A percentile compares a stretch with the other conserved stretches of the same genome.
Conservation (phyloP, 2,888 invertebrate genomes). For the Andrena marginata region DNA sequence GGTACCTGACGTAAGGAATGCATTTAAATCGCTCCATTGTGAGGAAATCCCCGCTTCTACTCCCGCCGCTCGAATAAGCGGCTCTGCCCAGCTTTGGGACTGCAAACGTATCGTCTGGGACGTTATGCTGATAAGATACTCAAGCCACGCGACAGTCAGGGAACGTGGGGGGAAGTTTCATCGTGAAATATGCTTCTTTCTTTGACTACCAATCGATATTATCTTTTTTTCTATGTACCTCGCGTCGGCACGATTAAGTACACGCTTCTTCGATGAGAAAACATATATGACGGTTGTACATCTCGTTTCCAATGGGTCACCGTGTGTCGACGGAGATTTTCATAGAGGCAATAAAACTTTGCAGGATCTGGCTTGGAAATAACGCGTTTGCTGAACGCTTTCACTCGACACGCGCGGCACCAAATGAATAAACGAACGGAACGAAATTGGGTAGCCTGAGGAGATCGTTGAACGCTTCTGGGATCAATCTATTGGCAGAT, state of each 20-base stretch:
- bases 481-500: conserved; percentile 44
- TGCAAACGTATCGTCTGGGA: conserved; percentile 25
- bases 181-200: background rate
- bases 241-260: background rate
- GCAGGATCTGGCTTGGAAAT: conserved; percentile 14
- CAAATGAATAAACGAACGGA: background rate
- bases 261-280: background rate
- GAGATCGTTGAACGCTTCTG: conserved; percentile 29
- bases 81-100: conserved; percentile 21
- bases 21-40: conserved; percentile 73
- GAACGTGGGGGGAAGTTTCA: conserved; percentile 1
- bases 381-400: conserved; percentile 34
- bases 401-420: conserved; percentile 38
- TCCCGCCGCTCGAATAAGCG: conserved; percentile 20
- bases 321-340: background rate
- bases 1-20: conserved; percentile 53
- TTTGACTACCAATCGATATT: background rate
- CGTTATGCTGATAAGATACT: conserved; percentile 25
- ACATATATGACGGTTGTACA: background rate
- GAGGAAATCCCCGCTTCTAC: conserved; percentile 2
- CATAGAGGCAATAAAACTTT: background rate
- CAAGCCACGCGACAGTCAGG: background rate
- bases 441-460: conserved; percentile 33
- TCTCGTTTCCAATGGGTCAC: background rate
- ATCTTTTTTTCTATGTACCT: background rate